Base-by-base conservation (phyloP, 2,113 vertebrate genomes). In the Chlamydotis undulata region DNA sequence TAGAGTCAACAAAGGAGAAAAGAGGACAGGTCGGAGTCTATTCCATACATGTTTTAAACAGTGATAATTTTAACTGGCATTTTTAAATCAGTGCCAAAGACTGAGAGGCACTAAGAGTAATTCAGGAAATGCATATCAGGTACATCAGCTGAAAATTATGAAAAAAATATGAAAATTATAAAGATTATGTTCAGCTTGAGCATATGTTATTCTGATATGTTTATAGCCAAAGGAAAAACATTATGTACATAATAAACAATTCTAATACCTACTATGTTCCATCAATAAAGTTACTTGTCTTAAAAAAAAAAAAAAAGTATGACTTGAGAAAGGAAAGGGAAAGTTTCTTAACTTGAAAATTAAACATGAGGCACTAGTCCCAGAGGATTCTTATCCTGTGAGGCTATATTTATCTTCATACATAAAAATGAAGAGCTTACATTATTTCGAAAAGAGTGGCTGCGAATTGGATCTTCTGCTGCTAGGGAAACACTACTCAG, bases 391-490 rank as follows among this genome's bases (percentile, higher is more conserved):
- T 43, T 73, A 35, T 50, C 56, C 47, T 73, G 14, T 53, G 50
- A 84, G 28, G 52, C 35, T 28, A 16, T 29, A 70, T 64, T 87
- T 84, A 21, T 53, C 35, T 95, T 29, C 61, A 95, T 64, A 87
- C 11, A 92, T 9, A 92, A 78, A 94, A 93, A 55, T 47, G 25
- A 85, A 80, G 41, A 31, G 95, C 99, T 99, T 98, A 99, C 99
- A 50, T 98, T 99, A 97, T 99, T 99, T 94, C 99, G 98, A 96
- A 99, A 98, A 33, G 99, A 99, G 93, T 98, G 98, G 97, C 99
- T 99, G 87, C 99, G 98, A 97, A 99, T 99, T 22, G 99, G 99
- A 97, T 99, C 99, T 97, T 99, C 99, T 1, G 99, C 99, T 18
- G 99, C 99, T 5, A 99, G 98, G 19, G 99, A 99, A 23, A 98